A percentile compares a stretch with the other conserved stretches of the same genome.
Conservation (phyloP, 2,113 vertebrate genomes). For the Ochotona princeps region DNA sequence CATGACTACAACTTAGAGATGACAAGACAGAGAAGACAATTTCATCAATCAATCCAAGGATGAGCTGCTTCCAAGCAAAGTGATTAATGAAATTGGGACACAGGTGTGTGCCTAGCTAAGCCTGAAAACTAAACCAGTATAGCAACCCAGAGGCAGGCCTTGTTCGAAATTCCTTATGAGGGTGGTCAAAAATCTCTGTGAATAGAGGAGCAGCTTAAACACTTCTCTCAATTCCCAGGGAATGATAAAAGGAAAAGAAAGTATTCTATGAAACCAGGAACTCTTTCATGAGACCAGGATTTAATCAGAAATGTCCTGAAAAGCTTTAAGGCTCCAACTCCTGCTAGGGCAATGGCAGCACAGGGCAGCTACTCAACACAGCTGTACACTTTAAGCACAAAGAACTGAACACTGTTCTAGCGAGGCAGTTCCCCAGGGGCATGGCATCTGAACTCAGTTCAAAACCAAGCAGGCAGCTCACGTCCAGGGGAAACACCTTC, state of each 20-base stretch:
- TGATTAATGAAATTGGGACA: neutral
- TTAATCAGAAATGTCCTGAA: constrained; percentile 7
- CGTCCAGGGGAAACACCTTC: neutral
- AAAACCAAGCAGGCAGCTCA: neutral
- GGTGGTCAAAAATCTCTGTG: neutral
- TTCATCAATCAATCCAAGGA: neutral
- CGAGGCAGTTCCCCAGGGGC: neutral
- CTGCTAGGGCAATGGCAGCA: neutral
- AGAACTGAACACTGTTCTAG: neutral
- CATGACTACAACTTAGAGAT: too few relatives aligned
- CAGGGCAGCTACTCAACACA: neutral
- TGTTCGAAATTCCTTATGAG: neutral
- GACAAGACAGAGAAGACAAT: neutral
- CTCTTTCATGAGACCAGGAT: neutral
- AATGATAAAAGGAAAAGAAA: constrained; percentile 7
- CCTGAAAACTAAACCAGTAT: neutral
- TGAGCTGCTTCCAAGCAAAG: neutral
- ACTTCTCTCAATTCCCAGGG: neutral
- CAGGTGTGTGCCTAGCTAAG: neutral
- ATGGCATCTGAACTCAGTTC: neutral
- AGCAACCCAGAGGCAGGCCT: neutral
- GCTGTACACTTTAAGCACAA: neutral
- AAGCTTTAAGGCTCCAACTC: neutral
- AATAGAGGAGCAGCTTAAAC: neutral
- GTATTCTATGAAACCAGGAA: constrained; percentile 21